A percentile compares a stretch with the other conserved stretches of the same genome.
These are phyloP conservation scores for Tetragonula clypearis DNA, from an alignment of 1,140 invertebrate genomes.

Conservation along the genomic window DNA sequence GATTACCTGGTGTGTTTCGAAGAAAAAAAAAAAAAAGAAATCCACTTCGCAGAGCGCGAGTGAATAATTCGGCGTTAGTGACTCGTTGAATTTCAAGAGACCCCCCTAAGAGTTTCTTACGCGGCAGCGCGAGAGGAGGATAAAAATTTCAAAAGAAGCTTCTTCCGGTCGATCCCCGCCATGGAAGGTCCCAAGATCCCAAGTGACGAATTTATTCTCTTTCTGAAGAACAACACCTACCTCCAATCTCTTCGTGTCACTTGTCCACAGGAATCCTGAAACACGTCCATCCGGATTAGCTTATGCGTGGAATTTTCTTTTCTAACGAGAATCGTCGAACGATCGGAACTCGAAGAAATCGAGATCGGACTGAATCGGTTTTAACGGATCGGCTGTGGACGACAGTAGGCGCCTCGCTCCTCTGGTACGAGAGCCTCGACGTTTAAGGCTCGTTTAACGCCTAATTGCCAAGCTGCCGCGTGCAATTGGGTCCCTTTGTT, in stretches of 20 bases:
- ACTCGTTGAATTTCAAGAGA: too few species aligned
- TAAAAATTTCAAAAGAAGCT: not conserved
- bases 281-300: not conserved
- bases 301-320: too few species aligned
- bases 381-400: not conserved
- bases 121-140: not conserved
- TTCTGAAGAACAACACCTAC: not conserved
- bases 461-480: slow-evolving; percentile 3
- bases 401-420: not conserved
- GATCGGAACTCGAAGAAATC: too few species aligned
- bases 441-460: not conserved
- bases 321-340: too few species aligned
- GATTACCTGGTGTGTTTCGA: too few species aligned
- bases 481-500: slow-evolving; percentile 26
- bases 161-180: not conserved
- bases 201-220: too few species aligned
- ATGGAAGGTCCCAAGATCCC: not conserved
- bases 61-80: not conserved
- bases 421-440: too few species aligned
- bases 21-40: not conserved
- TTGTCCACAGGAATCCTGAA: not conserved
- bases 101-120: not conserved
- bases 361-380: too few species aligned
- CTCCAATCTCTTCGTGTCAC: too few species aligned
- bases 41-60: not conserved